Evolutionary conservation across 2,113 vertebrate species (phyloP).

Genomic region (Phoenicopterus ruber): DNA sequence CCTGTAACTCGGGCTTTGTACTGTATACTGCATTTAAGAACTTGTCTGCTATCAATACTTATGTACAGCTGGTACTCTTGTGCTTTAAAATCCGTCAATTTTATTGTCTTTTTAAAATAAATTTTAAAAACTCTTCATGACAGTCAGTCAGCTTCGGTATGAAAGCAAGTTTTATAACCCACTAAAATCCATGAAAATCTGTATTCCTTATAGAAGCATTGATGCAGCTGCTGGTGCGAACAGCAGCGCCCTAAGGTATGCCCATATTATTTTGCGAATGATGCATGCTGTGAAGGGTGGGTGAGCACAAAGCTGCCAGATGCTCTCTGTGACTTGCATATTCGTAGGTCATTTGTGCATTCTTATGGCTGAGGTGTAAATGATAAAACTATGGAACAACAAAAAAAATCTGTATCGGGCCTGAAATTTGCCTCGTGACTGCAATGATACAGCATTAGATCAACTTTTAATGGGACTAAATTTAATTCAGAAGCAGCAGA

Average conservation of each 20-base stretch:
- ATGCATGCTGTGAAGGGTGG: not conserved
- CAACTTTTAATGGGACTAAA: not conserved
- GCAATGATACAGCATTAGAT: not conserved
- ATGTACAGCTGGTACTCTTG: not conserved
- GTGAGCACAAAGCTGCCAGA: constrained; percentile 9
- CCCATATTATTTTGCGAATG: not conserved
- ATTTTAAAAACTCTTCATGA: not conserved
- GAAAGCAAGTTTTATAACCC: not conserved
- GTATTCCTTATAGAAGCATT: not conserved
- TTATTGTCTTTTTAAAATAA: not conserved
- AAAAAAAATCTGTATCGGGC: not conserved
- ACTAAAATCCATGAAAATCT: not conserved
- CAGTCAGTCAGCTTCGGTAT: not conserved
- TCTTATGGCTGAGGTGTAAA: not conserved
- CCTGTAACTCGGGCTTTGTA: not conserved
- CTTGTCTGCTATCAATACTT: not conserved
- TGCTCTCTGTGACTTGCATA: constrained; percentile 34
- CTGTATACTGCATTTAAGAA: not conserved
- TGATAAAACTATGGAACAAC: not conserved
- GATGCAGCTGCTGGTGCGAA: not conserved
- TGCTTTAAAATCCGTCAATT: not conserved
- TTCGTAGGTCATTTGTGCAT: not conserved
- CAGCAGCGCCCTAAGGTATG: not conserved
- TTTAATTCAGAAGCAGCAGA: not conserved
- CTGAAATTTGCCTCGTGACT: not conserved